Evolutionary conservation across 2,113 vertebrate genomes (phyloP).

Genomic region (Urocitellus parryii): DNA sequence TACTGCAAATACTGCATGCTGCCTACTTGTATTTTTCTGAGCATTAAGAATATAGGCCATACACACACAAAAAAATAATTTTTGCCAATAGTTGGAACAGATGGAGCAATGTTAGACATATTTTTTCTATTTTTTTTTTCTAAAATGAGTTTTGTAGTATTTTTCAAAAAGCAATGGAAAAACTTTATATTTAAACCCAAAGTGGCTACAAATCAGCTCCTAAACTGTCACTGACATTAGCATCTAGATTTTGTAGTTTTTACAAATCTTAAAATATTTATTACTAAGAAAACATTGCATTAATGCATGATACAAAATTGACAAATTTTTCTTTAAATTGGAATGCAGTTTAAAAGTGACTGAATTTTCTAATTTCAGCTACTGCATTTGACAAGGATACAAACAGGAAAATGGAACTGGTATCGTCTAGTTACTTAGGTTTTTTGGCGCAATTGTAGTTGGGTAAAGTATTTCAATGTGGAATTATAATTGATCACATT

Average conservation of each 20-base stretch:
- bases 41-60: conserved; percentile 45
- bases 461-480: conserved; percentile 51
- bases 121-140: conserved; percentile 56
- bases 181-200: conserved; percentile 85
- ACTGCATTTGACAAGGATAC: conserved; percentile 88
- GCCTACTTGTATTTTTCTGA: conserved; percentile 62
- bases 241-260: conserved; percentile 85
- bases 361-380: conserved; percentile 90
- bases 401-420: conserved; percentile 91
- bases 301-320: conserved; percentile 90
- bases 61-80: not conserved
- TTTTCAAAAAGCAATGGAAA: conserved; percentile 61
- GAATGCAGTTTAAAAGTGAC: conserved; percentile 89
- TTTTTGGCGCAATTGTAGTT: conserved; percentile 61
- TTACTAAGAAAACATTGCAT: conserved; percentile 87
- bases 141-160: conserved; percentile 52
- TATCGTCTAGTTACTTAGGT: conserved; percentile 86
- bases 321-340: conserved; percentile 90
- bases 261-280: conserved; percentile 84
- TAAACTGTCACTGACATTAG: conserved; percentile 86
- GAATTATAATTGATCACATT: conserved; percentile 63
- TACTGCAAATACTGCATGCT: conserved; percentile 54
- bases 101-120: conserved; percentile 74
- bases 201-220: conserved; percentile 92
- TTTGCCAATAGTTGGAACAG: conserved; percentile 83